A percentile compares a stretch with the other conserved stretches of the same genome.
These are phyloP conservation scores for Rhabdomys pumilio DNA, from an alignment of 2,797 vertebrate species.

Conservation along the genomic window DNA sequence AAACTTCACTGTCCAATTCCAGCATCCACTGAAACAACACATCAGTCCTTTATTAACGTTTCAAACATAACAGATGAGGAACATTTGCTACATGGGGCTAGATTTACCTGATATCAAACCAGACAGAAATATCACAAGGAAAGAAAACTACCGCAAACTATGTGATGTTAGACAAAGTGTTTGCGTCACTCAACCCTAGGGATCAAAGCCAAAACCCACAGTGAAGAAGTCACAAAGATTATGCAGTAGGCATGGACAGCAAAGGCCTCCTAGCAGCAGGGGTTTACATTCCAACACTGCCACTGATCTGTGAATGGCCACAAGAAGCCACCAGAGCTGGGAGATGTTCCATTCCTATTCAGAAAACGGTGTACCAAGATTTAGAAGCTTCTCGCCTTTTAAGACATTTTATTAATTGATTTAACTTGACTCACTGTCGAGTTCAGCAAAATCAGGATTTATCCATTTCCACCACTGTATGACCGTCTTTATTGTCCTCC, in stretches of 20 bases:
- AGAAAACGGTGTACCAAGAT: background rate
- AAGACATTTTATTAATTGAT: background rate
- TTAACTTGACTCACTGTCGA: background rate
- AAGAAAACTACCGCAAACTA: background rate
- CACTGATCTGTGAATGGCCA: background rate
- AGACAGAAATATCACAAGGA: conserved; percentile 16
- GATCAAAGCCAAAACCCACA: background rate
- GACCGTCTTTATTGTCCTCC: background rate
- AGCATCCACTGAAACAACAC: background rate
- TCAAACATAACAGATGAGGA: background rate
- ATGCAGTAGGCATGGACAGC: background rate
- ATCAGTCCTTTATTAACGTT: background rate
- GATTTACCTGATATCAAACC: background rate
- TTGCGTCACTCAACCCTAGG: background rate
- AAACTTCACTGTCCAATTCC: background rate
- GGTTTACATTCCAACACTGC: background rate
- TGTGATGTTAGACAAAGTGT: background rate
- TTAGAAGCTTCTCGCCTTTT: background rate
- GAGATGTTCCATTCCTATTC: background rate
- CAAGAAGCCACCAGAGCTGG: background rate
- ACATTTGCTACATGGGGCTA: background rate
- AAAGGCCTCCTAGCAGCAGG: background rate
- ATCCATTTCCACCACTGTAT: background rate
- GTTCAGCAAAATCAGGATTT: background rate
- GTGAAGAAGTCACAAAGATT: background rate